Base-by-base conservation (phyloP, 2,113 vertebrate species). In the Pardalotus punctatus region DNA sequence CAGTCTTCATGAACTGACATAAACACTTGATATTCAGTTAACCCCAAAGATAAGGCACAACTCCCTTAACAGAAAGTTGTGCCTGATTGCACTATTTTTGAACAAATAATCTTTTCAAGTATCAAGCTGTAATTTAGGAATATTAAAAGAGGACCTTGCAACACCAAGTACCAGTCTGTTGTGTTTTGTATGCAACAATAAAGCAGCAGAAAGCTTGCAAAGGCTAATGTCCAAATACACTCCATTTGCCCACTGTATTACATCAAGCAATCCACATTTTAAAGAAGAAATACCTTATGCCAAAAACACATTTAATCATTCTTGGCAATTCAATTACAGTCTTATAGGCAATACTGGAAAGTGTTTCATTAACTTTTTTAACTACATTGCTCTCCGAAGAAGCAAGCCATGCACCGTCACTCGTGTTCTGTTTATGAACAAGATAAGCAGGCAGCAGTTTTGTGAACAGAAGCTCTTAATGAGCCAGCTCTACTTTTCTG, bases 21-120 rank as follows among this genome's bases (percentile, higher is more conserved):
- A 98, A 98, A 98, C 96, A 97, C 94, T 96, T 97, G 97, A 97
- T 96, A 96, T 88, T 93, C 96, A 94, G 90, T 96, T 98, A 96
- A 97, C 95, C 70, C 79, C 69, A 53, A 79, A 97, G 98, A 98
- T 95, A 98, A 98, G 69, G 81, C 69, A 90, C 86, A 97, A 96
- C 95, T 97, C 96, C 96, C 97, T 95, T 66, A 90, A 81, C 78
- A 97, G 89, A 81, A 96, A 89, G 64, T 97, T 93, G 90, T 50
- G 96, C 95, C 90, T 81, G 91, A 86, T 66, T 94, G 95, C 94
- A 96, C 4, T 66, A 10, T 67, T 84, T 96, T 57, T 73, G 62
- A 92, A 76, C 69, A 76, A 92, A 81, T 36, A 36, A 40, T 73
- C 9, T 87, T 83, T 51, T 40, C 27, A 54, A 73, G 53, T 65